Conservation (phyloP, 64 coral and sea anemone species). For the Cladopsammia gracilis region DNA sequence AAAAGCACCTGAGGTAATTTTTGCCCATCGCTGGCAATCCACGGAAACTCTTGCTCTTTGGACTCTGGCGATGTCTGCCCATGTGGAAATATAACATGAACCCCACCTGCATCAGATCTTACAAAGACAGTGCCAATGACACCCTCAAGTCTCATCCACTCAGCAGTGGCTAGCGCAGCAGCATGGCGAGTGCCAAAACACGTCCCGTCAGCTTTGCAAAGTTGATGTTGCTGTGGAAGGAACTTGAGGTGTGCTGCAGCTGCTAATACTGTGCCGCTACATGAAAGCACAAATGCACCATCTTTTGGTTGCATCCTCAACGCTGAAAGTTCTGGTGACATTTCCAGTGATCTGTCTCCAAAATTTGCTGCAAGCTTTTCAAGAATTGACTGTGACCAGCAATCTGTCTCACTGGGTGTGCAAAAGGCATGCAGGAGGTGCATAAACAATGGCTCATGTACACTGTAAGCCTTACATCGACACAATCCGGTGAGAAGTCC, state of each 20-base stretch:
- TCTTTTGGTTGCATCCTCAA: conserved; percentile 30
- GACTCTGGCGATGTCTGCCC: background rate
- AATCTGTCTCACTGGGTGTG: background rate
- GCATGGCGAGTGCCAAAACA: conserved; percentile 29
- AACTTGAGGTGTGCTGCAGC: conserved; percentile 20
- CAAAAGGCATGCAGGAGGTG: conserved; percentile 2
- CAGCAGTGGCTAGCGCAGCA: conserved; percentile 40
- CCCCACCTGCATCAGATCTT: background rate
- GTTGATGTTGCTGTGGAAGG: conserved; percentile 31
- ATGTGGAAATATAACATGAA: background rate
- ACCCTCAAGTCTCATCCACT: background rate
- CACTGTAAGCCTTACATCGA: background rate
- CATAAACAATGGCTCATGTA: background rate
- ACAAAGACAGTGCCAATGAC: background rate
- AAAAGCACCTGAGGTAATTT: conserved; percentile 19
- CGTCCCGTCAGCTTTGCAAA: conserved; percentile 12
- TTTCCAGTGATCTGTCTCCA: background rate
- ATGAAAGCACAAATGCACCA: conserved; percentile 34
- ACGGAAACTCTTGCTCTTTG: background rate
- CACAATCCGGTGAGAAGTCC: background rate
- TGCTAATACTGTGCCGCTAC: background rate
- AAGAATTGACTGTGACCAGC: background rate
- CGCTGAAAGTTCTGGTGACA: background rate
- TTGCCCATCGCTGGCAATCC: background rate
- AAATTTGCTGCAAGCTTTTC: background rate